Percentiles rank a stretch among this genome's conserved stretches.
These are phyloP conservation scores for Aporophyla lueneburgensis DNA, from an alignment of 2,888 invertebrate species.

Conservation along the genomic window DNA sequence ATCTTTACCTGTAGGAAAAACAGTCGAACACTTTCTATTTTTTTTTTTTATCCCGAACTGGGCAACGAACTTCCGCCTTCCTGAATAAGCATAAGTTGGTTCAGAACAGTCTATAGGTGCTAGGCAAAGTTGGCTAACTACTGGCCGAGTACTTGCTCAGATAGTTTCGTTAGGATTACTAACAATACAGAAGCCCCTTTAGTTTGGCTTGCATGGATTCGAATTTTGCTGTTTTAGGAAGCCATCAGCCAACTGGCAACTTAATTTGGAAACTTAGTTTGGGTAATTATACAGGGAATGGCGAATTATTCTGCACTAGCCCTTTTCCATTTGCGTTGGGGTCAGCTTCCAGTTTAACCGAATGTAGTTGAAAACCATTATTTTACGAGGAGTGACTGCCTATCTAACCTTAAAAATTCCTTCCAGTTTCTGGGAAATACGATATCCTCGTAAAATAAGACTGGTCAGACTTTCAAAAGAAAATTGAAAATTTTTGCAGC, in stretches of 20 bases:
- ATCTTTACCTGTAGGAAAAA: not conserved
- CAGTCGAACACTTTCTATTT: conserved; percentile 34
- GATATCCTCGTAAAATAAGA: too few relatives aligned
- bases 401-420: too few relatives aligned
- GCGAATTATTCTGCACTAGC: too few relatives aligned
- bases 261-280: conserved; percentile 4
- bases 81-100: conserved; percentile 48
- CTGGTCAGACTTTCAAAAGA: too few relatives aligned
- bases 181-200: conserved; percentile 37
- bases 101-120: conserved; percentile 36
- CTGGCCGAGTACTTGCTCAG: conserved; percentile 44
- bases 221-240: conserved; percentile 3
- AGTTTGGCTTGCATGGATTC: conserved; percentile 18
- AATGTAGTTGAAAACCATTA: too few relatives aligned
- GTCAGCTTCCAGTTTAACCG: too few relatives aligned
- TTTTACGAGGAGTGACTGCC: too few relatives aligned
- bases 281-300: not conserved
- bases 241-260: too few relatives aligned
- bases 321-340: too few relatives aligned
- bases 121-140: conserved; percentile 49
- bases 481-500: too few relatives aligned
- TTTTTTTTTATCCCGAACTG: conserved; percentile 34
- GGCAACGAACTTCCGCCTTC: conserved; percentile 11
- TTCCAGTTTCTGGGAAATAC: too few relatives aligned
- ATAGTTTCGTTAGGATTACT: conserved; percentile 48